Percentiles rank a stretch among this genome's conserved stretches.
Conservation (phyloP, 53 echinoderm and acorn worm species). For the Actinopyga echinites region DNA sequence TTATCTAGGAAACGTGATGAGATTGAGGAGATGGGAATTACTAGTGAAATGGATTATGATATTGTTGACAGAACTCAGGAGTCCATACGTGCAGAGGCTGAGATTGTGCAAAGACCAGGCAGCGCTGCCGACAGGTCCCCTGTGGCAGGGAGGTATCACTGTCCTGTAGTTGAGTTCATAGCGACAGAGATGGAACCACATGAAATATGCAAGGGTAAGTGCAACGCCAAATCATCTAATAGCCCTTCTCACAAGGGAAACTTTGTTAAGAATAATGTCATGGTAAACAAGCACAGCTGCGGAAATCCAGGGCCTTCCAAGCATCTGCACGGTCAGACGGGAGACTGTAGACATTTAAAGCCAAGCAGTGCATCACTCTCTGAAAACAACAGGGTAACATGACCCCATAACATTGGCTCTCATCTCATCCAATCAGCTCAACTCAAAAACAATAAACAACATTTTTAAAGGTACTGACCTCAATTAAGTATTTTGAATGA, state of each 20-base stretch:
- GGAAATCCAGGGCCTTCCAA: conserved; percentile 51
- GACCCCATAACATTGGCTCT: conserved; percentile 21
- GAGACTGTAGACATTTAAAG: conserved; percentile 32
- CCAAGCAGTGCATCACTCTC: conserved; percentile 49
- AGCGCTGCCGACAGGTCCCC: conserved; percentile 11
- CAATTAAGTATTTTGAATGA: conserved; percentile 26
- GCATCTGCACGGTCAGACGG: conserved; percentile 34
- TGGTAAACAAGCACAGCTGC: conserved; percentile 37
- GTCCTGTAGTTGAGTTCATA: conserved; percentile 44
- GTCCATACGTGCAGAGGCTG: conserved; percentile 41
- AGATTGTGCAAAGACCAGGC: conserved; percentile 41
- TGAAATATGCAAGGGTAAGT: conserved; percentile 51
- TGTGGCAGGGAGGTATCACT: conserved; percentile 29
- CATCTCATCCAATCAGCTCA: conserved; percentile 30
- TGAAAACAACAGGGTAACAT: conserved; percentile 49
- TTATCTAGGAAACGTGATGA: conserved; percentile 71
- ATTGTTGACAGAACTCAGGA: conserved; percentile 47
- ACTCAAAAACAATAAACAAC: conserved; percentile 28
- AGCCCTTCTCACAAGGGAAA: conserved; percentile 47
- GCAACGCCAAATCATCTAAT: conserved; percentile 42
- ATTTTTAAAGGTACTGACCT: conserved; percentile 15
- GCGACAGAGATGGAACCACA: conserved; percentile 47
- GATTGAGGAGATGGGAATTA: conserved; percentile 48
- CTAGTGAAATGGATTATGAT: conserved; percentile 39
- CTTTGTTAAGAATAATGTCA: conserved; percentile 44